A percentile compares a stretch with the other conserved stretches of the same genome.
These are phyloP conservation scores for Tipula helvola DNA, from an alignment of 2,888 invertebrate species.

Conservation along the genomic window DNA sequence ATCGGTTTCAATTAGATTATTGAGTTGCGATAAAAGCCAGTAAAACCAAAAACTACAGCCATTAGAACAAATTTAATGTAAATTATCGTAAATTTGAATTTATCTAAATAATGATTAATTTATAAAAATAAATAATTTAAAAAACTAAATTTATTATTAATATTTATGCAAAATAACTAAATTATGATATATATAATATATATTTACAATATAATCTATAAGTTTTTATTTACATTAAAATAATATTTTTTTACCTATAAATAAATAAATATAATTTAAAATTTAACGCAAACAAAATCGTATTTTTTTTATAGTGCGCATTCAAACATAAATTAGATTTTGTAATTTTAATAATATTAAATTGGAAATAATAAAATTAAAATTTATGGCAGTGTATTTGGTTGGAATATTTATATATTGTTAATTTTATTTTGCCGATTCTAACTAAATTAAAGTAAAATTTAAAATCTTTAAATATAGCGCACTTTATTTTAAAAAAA, in stretches of 20 bases:
- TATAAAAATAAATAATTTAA: not conserved
- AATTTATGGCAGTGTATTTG: not conserved
- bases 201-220: not conserved
- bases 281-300: not conserved
- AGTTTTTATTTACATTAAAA: not conserved
- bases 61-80: too few relatives aligned
- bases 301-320: not conserved
- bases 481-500: not conserved
- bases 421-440: not conserved
- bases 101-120: too few relatives aligned
- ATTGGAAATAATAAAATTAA: not conserved
- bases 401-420: not conserved
- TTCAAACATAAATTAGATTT: not conserved
- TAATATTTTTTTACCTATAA: not conserved
- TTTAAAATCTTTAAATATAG: not conserved
- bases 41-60: not conserved
- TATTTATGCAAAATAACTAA: not conserved
- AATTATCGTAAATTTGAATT: too few relatives aligned
- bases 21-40: not conserved
- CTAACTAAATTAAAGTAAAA: not conserved
- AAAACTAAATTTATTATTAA: not conserved
- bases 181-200: not conserved
- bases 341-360: not conserved
- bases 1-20: not conserved
- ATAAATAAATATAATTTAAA: not conserved